A percentile compares a stretch with the other conserved stretches of the same genome.
Evolutionary conservation across 2,113 vertebrate species (phyloP).

Genomic region (Bungarus multicinctus): DNA sequence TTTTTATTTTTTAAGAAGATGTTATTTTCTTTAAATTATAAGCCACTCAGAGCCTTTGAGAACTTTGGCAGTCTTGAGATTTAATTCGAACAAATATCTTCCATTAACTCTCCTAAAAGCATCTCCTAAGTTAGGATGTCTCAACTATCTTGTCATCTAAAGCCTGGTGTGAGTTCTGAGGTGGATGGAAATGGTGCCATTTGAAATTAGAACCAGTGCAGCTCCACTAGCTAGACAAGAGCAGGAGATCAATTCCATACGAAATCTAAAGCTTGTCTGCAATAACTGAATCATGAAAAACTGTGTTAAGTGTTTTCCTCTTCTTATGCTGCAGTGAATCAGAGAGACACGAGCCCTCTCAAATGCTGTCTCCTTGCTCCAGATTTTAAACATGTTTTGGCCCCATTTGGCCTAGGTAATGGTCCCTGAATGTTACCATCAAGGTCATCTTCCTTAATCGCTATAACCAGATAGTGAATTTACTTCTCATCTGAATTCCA

Average conservation of each 20-base stretch:
- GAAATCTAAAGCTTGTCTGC: not conserved
- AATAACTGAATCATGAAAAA: not conserved
- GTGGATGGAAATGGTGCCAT: not conserved
- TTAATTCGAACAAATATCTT: not conserved
- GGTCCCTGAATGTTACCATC: not conserved
- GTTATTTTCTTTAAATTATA: not conserved
- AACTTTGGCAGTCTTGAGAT: not conserved
- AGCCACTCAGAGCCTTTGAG: not conserved
- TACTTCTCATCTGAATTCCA: not conserved
- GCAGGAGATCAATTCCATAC: not conserved
- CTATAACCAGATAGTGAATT: not conserved
- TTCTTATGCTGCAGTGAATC: not conserved
- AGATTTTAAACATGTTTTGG: not conserved
- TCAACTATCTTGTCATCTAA: not conserved
- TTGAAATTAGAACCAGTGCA: not conserved
- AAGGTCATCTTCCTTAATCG: not conserved
- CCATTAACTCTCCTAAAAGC: not conserved
- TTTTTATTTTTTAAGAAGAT: not conserved
- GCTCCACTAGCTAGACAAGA: not conserved
- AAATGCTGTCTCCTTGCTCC: not conserved
- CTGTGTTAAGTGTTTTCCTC: not conserved
- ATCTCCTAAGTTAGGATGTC: not conserved
- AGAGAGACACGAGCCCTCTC: not conserved
- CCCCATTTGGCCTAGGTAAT: not conserved
- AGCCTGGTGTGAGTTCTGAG: not conserved